Evolutionary conservation across 2,888 invertebrate genomes (phyloP), one percentile per base, ranked within the genome.

Genomic region (Sclerodermus sp.): DNA sequence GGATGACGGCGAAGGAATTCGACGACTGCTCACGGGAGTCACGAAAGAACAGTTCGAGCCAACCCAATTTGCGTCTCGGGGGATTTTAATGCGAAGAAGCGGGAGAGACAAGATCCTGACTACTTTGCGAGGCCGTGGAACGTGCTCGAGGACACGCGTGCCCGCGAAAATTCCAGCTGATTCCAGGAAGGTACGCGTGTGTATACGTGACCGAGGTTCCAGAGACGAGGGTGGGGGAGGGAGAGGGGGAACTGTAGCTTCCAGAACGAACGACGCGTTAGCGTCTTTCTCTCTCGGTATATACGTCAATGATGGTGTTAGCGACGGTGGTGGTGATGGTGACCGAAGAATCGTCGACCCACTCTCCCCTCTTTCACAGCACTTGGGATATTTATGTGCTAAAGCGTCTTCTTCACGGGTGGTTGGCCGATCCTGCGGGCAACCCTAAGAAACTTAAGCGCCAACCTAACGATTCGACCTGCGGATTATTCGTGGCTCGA

Each of bases 381-480:
- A 44, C 47, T 46, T 31, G 43, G 40, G 47, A 53, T 56, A 58
- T 58, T 57, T 57, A 58, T 57, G 49, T 56, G 54, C 53, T 55
- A 47, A 31, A 18, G 38, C 29, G 42, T 43, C 47, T 44, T 31
- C 40, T 51, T 38, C 41, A 42, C 37, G 45, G 45, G 9, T 37
- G 32, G 34, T 42, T 50, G 49, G 45, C 47, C 51, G 45, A 5
- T 30, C 16, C 1, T 39, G n/a, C 12, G 31, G 8, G 30, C 18
- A 9, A 15, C 13, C 40, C 37, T 3, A 36, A 61, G 52, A 66
- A 57, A 64, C 63, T 67, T 61, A 61, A 49, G 61, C 62, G 63
- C 67, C 57, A 48, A 55, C 51, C 16, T 32, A 43, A 50, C 53
- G 56, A 53, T 51, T 54, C 49, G 37, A 31, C 40, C 17, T 38